Conservation (phyloP, 2,113 vertebrate genomes). For the Otus sunia region DNA sequence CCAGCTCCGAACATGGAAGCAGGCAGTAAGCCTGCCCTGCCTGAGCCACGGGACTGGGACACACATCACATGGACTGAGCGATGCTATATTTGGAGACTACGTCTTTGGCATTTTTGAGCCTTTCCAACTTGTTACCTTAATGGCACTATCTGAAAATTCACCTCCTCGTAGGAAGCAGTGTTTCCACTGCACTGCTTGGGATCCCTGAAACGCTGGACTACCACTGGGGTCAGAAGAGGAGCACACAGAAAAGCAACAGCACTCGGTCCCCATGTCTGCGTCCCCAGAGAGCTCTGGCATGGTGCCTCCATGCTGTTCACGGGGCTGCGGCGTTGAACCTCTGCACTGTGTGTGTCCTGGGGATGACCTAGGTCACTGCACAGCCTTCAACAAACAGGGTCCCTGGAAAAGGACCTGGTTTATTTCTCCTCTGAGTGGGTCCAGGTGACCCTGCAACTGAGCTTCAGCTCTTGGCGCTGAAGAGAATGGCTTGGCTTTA, state of each 20-base stretch:
- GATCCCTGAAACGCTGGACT: not conserved
- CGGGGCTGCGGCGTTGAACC: not conserved
- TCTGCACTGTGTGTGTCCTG: not conserved
- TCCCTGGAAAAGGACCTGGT: not conserved
- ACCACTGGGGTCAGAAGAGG: not conserved
- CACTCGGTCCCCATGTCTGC: not conserved
- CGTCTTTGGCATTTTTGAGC: not conserved
- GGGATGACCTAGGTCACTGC: not conserved
- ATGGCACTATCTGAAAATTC: not conserved
- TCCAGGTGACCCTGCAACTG: not conserved
- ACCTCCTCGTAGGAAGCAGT: not conserved
- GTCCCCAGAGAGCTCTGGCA: not conserved
- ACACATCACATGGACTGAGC: not conserved
- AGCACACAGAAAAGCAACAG: not conserved
- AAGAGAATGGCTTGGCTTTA: not conserved
- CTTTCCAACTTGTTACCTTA: not conserved
- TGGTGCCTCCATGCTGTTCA: not conserved
- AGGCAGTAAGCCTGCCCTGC: not conserved
- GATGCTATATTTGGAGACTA: slow-evolving; percentile 18
- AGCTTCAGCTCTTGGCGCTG: not conserved
- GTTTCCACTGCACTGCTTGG: not conserved
- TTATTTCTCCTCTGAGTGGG: not conserved
- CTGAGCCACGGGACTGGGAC: not conserved
- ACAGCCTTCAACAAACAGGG: not conserved
- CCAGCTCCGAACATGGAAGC: slow-evolving; percentile 1